Evolutionary conservation across 2,888 invertebrate genomes (phyloP), one percentile per base, ranked within the genome.

Genomic region (Ophion costatus): DNA sequence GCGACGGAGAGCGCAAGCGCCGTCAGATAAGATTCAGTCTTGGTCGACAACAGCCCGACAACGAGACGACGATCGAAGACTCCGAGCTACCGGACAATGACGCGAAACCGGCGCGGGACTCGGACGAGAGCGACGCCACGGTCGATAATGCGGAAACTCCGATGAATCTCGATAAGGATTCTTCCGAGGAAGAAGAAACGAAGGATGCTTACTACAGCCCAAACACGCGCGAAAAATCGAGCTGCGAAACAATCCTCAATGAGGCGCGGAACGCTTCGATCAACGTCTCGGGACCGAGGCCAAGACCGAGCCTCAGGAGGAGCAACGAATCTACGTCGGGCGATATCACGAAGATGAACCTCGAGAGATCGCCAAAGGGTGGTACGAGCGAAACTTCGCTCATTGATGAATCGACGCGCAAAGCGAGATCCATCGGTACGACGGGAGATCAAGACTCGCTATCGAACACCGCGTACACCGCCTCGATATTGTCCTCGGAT

Each of bases 21-120:
- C 88, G 93, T 14, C 93, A 93, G 56, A 93, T 93, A 85, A 89
- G 93, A 10, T 93, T 93, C 70, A 92, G 90, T 6, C 89, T 93
- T 3, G 88, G 88, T n/a, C 87, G 88, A 66, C 81, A 77, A 5
- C 79, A 71, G 9, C 2, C 9, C 4, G 64, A 6, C 11, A 56
- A 22, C 14, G 88, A 88, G 14, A 51, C 3, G 80, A 73, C 45
- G 24, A 42, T 22, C 24, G 42, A 24, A 17, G 59, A 20, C 38
- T 17, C 38, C 9, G n/a, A 29, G 33, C 7, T 20, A 51, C 0
- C 70, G 56, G 17, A 33, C 33, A 66, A 67, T 3, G 22, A 38
- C 9, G 57, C 20, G n/a, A 45, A 75, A 11, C 17, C 10, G 6
- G 20, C 14, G 14, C 78, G 24, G 20, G 42, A 57, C 45, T 42